These are phyloP conservation scores for Sarcophaga rosellei DNA, from an alignment of 2,888 invertebrate genomes.

Conservation along the genomic window DNA sequence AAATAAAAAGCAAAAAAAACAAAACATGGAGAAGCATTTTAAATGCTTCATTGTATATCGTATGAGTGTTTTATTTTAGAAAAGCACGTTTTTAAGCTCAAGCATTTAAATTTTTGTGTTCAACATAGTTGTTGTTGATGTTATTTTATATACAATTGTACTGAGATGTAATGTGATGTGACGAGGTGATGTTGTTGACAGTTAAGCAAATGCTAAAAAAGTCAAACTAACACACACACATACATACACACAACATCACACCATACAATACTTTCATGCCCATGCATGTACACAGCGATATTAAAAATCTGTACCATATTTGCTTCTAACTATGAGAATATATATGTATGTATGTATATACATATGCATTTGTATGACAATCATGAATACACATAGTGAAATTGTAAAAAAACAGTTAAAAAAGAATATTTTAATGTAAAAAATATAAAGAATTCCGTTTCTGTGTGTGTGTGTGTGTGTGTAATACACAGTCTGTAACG, in stretches of 20 bases:
- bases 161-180: slow-evolving; percentile 20
- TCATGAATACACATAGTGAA: too few relatives aligned
- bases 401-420: background rate
- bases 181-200: slow-evolving; percentile 49
- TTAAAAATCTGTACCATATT: background rate
- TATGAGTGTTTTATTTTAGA: slow-evolving; percentile 24
- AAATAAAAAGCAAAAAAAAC: background rate
- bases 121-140: slow-evolving; percentile 6
- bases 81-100: slow-evolving; percentile 45
- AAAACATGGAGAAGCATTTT: slow-evolving; percentile 6
- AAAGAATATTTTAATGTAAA: background rate
- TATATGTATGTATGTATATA: background rate
- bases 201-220: slow-evolving; percentile 43
- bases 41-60: background rate
- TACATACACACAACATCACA: background rate
- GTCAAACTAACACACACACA: background rate
- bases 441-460: background rate
- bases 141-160: background rate
- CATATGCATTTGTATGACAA: background rate
- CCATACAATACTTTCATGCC: background rate
- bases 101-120: slow-evolving; percentile 36
- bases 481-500: background rate
- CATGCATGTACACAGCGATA: background rate
- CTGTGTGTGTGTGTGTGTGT: background rate
- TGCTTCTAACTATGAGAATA: background rate